Evolutionary conservation across 2,888 invertebrate species (phyloP).

Genomic region (Podotricha telesiphe): DNA sequence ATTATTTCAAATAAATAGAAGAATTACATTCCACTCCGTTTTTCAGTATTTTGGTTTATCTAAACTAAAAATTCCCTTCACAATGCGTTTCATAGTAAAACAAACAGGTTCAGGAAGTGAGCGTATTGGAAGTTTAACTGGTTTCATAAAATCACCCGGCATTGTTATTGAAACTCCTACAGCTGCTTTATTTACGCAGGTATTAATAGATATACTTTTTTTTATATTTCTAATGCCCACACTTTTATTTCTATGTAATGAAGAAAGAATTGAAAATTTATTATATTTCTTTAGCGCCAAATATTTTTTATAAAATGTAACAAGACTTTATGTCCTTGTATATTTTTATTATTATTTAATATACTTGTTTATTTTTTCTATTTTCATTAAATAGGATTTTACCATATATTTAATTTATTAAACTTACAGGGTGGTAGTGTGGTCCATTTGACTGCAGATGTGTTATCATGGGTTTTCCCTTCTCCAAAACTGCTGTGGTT

Average conservation of each 20-base stretch:
- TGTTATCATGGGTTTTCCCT: conserved; percentile 85
- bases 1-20: not conserved
- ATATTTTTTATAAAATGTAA: not conserved
- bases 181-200: conserved; percentile 89
- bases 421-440: conserved; percentile 89
- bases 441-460: conserved; percentile 91
- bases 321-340: not conserved
- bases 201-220: conserved; percentile 53
- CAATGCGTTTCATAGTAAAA: conserved; percentile 89
- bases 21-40: not conserved
- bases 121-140: conserved; percentile 86
- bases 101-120: conserved; percentile 84
- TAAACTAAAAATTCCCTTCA: conserved; percentile 38
- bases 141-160: conserved; percentile 82
- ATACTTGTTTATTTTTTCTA: too few species aligned
- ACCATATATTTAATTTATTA: conserved; percentile 43
- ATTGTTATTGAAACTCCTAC: conserved; percentile 88
- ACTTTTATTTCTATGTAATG: not conserved
- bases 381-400: not conserved
- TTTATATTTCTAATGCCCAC: not conserved
- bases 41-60: not conserved
- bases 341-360: too few species aligned
- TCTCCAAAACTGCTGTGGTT: conserved; percentile 87
- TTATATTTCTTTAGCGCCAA: not conserved
- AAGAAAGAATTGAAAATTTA: not conserved